Evolutionary conservation across 2,888 invertebrate species (phyloP).

Genomic region (Tenthredo livida): DNA sequence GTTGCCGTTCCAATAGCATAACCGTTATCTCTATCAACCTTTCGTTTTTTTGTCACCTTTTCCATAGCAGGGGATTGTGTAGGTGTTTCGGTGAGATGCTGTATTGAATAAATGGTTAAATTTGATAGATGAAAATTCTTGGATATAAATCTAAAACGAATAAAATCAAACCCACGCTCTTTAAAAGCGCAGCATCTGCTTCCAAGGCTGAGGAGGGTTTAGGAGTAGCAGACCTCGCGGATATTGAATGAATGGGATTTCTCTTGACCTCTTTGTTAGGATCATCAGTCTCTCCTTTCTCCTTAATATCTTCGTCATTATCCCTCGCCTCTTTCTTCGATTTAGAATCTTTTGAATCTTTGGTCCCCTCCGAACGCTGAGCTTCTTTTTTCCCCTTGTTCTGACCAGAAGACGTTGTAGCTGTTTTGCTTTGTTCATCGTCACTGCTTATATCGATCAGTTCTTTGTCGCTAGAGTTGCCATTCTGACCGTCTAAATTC

Average conservation of each 20-base stretch:
- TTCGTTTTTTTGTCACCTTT: slow-evolving; percentile 77
- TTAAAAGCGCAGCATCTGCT: neutral
- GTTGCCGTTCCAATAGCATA: slow-evolving; percentile 16
- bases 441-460: slow-evolving; percentile 90
- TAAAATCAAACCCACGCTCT: neutral
- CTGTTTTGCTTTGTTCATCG: slow-evolving; percentile 77
- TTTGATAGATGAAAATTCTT: neutral
- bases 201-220: neutral
- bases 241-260: slow-evolving; percentile 54
- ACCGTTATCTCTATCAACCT: slow-evolving; percentile 66
- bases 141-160: neutral
- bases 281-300: slow-evolving; percentile 68
- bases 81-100: slow-evolving; percentile 4
- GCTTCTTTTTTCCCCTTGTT: slow-evolving; percentile 78
- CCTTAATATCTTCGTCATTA: slow-evolving; percentile 70
- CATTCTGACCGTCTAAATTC: slow-evolving; percentile 69
- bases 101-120: neutral
- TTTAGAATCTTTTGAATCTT: slow-evolving; percentile 55
- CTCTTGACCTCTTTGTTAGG: slow-evolving; percentile 56
- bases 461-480: slow-evolving; percentile 83
- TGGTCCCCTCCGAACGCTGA: neutral
- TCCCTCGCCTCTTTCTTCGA: slow-evolving; percentile 79
- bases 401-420: slow-evolving; percentile 69
- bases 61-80: slow-evolving; percentile 63
- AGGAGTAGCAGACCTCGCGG: slow-evolving; percentile 1